Base-by-base conservation (phyloP, 2,888 invertebrate genomes). In the Anoncus sp. region DNA sequence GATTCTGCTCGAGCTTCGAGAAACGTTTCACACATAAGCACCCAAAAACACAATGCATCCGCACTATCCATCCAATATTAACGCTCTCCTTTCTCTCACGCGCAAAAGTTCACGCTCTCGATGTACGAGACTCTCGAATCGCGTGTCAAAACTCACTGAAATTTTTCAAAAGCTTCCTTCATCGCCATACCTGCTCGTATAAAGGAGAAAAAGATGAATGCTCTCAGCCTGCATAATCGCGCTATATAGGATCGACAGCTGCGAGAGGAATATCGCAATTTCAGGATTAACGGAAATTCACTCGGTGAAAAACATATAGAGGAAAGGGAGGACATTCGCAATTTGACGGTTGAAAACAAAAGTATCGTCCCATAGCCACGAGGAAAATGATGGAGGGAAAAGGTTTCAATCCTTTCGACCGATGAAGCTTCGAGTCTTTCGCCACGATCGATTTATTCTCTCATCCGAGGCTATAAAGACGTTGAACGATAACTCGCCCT, bases 341-440 rank as follows among this genome's bases (percentile, higher is more conserved):
- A 5, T 72, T 38, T 24, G 63, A 72, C 51, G 24, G 14, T 22
- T 53, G 62, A 75, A 79, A 71, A 72, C 75, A 79, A 75, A 75
- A 72, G 78, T 79, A 60, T 71, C 65, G 62, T 71, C 65, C 55
- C 27, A 67, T 16, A 14, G 63, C 35, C 69, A 43, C n/a, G 45
- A 69, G 51, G 35, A 60, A 71, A 63, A 77, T 76, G 66, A 75
- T 77, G 77, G 55, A 79, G 80, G 73, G 75, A 82, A 80, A 83
- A 80, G 81, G 79, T 69, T 71, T 85, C 88, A 89, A 89, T 89
- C 89, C 89, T 89, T 89, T 89, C 82, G 81, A 59, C 77, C 76
- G 74, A 75, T 75, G 67, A 67, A 75, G 67, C 67, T 73, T 40
- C 65, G 27, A 12, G 45, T 77, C 85, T 85, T 85, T 87, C 86